Percentiles rank a stretch among this genome's conserved stretches.
These are phyloP conservation scores for Vimba vimba DNA, from an alignment of 2,113 vertebrate genomes.

Conservation along the genomic window DNA sequence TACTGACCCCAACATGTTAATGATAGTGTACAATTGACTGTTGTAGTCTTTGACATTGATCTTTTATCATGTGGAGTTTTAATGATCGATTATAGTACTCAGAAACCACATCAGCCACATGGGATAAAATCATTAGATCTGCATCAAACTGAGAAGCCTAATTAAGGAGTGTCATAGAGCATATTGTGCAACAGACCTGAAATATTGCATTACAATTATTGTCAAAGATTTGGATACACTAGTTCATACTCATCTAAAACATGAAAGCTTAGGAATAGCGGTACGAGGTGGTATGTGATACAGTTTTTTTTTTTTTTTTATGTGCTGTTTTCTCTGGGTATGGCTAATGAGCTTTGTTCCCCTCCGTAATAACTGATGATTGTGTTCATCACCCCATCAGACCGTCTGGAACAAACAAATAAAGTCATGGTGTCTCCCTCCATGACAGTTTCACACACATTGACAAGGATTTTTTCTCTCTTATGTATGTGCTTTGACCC, in stretches of 20 bases:
- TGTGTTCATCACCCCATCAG: constrained; percentile 50
- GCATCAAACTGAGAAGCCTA: constrained; percentile 5
- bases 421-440: constrained; percentile 45
- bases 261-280: background rate
- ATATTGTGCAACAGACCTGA: background rate
- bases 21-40: background rate
- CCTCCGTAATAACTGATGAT: constrained; percentile 52
- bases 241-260: background rate
- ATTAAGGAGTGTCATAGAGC: constrained; percentile 7
- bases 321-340: constrained; percentile 2
- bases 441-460: constrained; percentile 31
- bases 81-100: constrained; percentile 8
- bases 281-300: background rate
- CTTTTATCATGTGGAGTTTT: constrained; percentile 5
- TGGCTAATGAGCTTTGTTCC: constrained; percentile 53
- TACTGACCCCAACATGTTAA: background rate
- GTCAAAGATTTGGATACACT: background rate
- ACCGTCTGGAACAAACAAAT: constrained; percentile 59
- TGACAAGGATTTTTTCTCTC: constrained; percentile 1
- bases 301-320: background rate
- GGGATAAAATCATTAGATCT: background rate
- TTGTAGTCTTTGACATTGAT: background rate
- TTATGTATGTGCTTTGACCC: constrained; percentile 31
- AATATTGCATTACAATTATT: background rate
- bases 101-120: background rate